A percentile compares a stretch with the other conserved stretches of the same genome.
Evolutionary conservation across 2,888 invertebrate genomes (phyloP).

Genomic region (Urechis unicinctus): DNA sequence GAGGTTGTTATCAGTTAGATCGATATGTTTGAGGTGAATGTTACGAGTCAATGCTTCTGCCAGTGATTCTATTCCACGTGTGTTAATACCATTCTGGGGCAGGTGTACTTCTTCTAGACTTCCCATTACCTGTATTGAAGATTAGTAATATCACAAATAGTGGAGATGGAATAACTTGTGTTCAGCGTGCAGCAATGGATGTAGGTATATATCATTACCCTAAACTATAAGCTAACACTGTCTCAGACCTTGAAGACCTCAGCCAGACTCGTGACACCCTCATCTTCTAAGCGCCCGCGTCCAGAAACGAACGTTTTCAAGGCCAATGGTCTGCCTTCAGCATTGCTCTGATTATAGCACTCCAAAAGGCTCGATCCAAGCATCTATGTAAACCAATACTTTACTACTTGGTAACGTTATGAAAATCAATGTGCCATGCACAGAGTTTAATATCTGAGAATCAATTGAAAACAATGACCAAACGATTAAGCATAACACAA

Average conservation of each 20-base stretch:
- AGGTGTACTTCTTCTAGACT: constrained; percentile 83
- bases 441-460: no score
- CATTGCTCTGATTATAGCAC: constrained; percentile 58
- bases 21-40: constrained; percentile 66
- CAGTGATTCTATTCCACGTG: constrained; percentile 73
- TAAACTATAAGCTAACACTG: no score
- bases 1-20: constrained; percentile 92
- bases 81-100: constrained; percentile 96
- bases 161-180: no score
- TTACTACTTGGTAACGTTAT: no score
- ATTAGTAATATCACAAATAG: no score
- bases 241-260: constrained; percentile 66
- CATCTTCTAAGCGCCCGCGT: constrained; percentile 88
- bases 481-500: no score
- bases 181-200: no score
- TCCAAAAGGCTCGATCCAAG: constrained; percentile 71
- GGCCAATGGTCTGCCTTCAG: constrained; percentile 63
- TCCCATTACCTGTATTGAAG: constrained; percentile 69
- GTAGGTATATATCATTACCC: no score
- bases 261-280: constrained; percentile 79
- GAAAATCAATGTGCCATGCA: no score
- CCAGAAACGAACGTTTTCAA: constrained; percentile 85
- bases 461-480: no score
- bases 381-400: no score
- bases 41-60: constrained; percentile 66